Evolutionary conservation across 2,113 vertebrate species (phyloP), one percentile per base, ranked within the genome.

Genomic region (Bubo bubo): DNA sequence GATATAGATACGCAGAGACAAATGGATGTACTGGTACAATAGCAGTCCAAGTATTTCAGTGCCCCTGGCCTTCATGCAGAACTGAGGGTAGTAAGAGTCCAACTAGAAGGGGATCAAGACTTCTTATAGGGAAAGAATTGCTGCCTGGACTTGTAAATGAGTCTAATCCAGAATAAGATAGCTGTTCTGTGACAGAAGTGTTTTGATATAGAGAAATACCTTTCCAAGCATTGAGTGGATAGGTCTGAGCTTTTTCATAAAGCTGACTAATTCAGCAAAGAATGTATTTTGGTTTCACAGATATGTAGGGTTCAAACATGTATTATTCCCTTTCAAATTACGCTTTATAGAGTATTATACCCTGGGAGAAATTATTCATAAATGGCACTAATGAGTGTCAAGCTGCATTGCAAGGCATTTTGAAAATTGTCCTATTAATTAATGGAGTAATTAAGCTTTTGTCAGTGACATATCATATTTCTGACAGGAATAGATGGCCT

Each of bases 361-460:
- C 95, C 97, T 94, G 20, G 71, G 97, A 98, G 98, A 98, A 98
- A 99, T 99, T 97, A 98, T 98, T 99, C 98, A 98, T 97, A 97
- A 98, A 98, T 98, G 97, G 98, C 98, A 98, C 98, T 99, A 99
- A 99, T 98, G 98, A 99, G 98, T 98, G 98, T 98, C 98, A 99
- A 99, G 98, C 98, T 97, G 98, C 90, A 98, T 98, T 98, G 98
- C 98, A 98, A 98, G 98, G 96, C 98, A 98, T 98, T 98, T 98
- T 98, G 98, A 99, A 98, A 99, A 99, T 98, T 98, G 97, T 99
- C 98, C 98, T 99, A 99, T 99, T 99, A 99, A 99, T 99, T 99
- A 99, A 99, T 99, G 99, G 98, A 98, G 98, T 99, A 99, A 99
- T 99, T 99, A 99, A 99, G 99, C 98, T 98, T 99, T 99, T 99